phyloP scores from a whole-genome alignment of 2,113 vertebrate species.

The Colistium nudipinnis region DNA sequence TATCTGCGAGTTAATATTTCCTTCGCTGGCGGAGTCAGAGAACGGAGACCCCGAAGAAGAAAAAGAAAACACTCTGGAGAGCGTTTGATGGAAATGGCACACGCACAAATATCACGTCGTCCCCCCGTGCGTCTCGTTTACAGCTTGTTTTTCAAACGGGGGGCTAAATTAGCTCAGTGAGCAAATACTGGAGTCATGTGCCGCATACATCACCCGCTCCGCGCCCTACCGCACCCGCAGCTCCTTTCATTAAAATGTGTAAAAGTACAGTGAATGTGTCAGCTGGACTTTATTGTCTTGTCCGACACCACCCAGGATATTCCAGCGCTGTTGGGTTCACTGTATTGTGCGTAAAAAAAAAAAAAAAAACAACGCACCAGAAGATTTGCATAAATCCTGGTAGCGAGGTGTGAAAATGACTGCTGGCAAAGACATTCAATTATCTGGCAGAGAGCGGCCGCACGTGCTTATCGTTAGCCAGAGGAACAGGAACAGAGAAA shows the following conservation, averaged over 20 bases:
- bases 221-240: conserved; percentile 24
- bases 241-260: conserved; percentile 15
- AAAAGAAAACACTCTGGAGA: conserved; percentile 45
- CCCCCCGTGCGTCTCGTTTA: conserved; percentile 42
- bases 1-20: conserved; percentile 58
- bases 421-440: conserved; percentile 47
- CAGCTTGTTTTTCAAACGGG: conserved; percentile 51
- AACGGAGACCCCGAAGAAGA: conserved; percentile 51
- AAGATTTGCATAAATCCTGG: conserved; percentile 37
- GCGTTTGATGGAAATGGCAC: conserved; percentile 52
- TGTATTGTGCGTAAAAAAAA: conserved; percentile 33
- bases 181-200: conserved; percentile 18
- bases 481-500: conserved; percentile 29
- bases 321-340: not conserved
- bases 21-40: conserved; percentile 52
- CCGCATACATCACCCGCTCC: conserved; percentile 23
- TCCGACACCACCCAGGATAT: not conserved
- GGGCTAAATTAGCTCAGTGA: conserved; percentile 33
- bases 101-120: conserved; percentile 51
- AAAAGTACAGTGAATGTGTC: conserved; percentile 3
- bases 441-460: conserved; percentile 36
- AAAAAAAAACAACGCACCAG: too few species aligned
- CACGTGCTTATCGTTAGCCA: conserved; percentile 23
- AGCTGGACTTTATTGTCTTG: not conserved
- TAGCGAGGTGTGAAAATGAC: conserved; percentile 16